Evolutionary conservation across 1,140 invertebrate genomes (phyloP).

Genomic region (Zaprionus ghesquierei): DNA sequence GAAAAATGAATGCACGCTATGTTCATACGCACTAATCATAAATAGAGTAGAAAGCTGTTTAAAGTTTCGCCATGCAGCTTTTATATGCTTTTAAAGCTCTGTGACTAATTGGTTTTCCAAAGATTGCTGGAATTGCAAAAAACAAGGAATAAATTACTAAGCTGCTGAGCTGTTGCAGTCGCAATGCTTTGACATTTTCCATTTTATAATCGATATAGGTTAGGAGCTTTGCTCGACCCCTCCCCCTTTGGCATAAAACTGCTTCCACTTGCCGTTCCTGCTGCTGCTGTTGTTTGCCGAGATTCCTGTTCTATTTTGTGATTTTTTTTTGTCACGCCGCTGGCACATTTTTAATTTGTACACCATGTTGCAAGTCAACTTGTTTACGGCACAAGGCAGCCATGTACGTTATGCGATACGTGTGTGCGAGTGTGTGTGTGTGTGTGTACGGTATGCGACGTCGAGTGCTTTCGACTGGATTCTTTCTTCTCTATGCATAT

Average conservation of each 20-base stretch:
- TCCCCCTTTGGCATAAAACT: too few relatives aligned
- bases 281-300: background rate
- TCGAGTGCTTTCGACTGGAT: constrained; percentile 40
- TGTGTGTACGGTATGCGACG: background rate
- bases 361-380: constrained; percentile 63
- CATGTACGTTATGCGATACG: background rate
- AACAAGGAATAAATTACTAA: background rate
- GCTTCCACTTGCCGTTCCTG: background rate
- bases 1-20: too few relatives aligned
- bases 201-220: background rate
- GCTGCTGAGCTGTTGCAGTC: background rate
- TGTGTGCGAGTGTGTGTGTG: background rate
- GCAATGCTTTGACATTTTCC: background rate
- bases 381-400: background rate
- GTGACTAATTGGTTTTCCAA: background rate
- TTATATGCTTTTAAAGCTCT: background rate
- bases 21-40: too few relatives aligned
- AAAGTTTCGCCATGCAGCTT: background rate
- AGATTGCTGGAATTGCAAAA: background rate
- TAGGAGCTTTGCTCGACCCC: background rate
- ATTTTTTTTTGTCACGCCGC: constrained; percentile 54
- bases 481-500: constrained; percentile 42
- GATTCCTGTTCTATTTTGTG: background rate
- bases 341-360: constrained; percentile 72
- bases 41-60: too few relatives aligned